Percentiles rank a stretch among this genome's conserved stretches.
Evolutionary conservation across 2,113 vertebrate species (phyloP).

Genomic region (Saccopteryx bilineata): DNA sequence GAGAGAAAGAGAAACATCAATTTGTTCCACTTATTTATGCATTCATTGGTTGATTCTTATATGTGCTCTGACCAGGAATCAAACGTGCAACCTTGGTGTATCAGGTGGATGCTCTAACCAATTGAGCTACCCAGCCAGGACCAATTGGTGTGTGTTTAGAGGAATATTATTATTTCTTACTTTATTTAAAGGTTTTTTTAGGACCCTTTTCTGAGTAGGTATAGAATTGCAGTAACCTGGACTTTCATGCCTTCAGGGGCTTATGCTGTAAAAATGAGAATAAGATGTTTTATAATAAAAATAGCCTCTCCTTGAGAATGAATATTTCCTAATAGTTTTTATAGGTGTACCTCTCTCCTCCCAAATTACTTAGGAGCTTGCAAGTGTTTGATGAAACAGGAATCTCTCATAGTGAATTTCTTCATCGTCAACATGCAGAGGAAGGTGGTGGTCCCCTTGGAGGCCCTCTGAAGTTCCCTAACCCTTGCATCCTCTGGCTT

Average conservation of each 20-base stretch:
- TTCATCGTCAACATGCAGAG: slow-evolving; percentile 93
- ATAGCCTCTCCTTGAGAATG: slow-evolving; percentile 34
- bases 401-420: slow-evolving; percentile 93
- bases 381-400: slow-evolving; percentile 95
- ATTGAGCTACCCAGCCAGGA: no score
- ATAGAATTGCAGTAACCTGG: background rate
- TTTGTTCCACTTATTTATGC: no score
- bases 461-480: slow-evolving; percentile 93
- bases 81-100: no score
- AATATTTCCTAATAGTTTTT: slow-evolving; percentile 70
- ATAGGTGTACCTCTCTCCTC: background rate
- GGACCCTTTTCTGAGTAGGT: slow-evolving; percentile 35
- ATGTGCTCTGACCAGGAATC: no score
- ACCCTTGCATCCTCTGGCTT: slow-evolving; percentile 97
- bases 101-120: no score
- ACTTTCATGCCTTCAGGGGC: background rate
- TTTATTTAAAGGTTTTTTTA: slow-evolving; percentile 50
- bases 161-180: slow-evolving; percentile 57
- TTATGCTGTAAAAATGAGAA: slow-evolving; percentile 44
- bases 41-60: no score
- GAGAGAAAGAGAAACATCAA: no score
- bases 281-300: slow-evolving; percentile 24
- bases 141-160: slow-evolving; percentile 1
- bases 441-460: slow-evolving; percentile 94
- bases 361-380: slow-evolving; percentile 92